Evolutionary conservation across 2,113 vertebrate species (phyloP), one percentile per base, ranked within the genome.

Genomic region (Lepus timidus): DNA sequence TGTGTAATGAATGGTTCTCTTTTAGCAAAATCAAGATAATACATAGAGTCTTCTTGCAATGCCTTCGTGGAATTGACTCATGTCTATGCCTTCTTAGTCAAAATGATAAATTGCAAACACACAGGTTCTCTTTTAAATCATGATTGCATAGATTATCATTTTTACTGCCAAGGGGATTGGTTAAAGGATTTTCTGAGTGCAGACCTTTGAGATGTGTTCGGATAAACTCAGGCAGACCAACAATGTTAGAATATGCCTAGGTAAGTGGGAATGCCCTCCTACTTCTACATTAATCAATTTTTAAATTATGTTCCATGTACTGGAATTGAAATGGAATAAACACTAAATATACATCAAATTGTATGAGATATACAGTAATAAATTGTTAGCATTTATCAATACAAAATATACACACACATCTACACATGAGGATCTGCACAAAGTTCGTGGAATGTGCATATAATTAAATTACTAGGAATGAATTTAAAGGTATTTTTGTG

Each of bases 21-120:
- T 95, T 96, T 71, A 94, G 82, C 92, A 92, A 92, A 96, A 84
- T 93, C 76, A 87, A 91, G 74, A 78, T 78, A 95, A 76, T 95
- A 52, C 67, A 78, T 74, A 31, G 36, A 61, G 39, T 90, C 88
- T 94, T 95, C 55, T 70, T 82, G 88, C 13, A 96, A 92, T 85
- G 51, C 52, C 49, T 86, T 80, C 70, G 73, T 75, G 51, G 29
- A 86, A 94, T 39, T 78, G 74, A 96, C 58, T 92, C 31, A 84
- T 90, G 85, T 84, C 76, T 94, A 75, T 76, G 44, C 16, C 51
- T 87, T 94, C 65, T 76, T 36, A 79, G 33, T 88, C 61, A 73
- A 92, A 95, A 36, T 84, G 80, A 87, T 95, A 87, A 90, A 93
- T 51, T 55, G 33, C n/a, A 91, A 94, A 95, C 39, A 96, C 7